phyloP scores from a whole-genome alignment of 2,797 vertebrate genomes.

The Chrosomus eos region DNA sequence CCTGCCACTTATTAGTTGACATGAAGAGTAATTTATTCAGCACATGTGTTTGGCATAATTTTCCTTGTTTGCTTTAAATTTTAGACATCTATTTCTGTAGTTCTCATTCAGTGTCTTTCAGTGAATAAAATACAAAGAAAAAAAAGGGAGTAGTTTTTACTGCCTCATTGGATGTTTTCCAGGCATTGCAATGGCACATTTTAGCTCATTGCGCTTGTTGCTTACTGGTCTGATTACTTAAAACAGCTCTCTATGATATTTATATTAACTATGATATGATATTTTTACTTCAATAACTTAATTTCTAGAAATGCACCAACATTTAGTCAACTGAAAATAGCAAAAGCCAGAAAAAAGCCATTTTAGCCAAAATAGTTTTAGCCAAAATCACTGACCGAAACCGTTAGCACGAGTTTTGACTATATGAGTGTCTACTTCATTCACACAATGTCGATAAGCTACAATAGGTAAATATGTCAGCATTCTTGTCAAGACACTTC shows the following conservation, averaged over 20 bases:
- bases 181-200: neutral
- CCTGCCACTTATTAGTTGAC: too few relatives aligned
- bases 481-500: neutral
- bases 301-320: neutral
- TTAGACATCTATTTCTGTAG: too few relatives aligned
- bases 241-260: neutral
- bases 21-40: too few relatives aligned
- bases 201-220: neutral
- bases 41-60: too few relatives aligned
- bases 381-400: neutral
- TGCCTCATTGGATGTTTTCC: neutral
- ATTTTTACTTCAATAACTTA: neutral
- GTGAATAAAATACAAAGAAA: too few relatives aligned
- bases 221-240: neutral
- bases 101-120: too few relatives aligned
- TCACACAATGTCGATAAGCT: neutral
- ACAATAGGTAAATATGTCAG: neutral
- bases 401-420: neutral
- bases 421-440: neutral
- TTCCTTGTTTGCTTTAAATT: too few relatives aligned
- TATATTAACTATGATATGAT: too few relatives aligned
- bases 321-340: neutral
- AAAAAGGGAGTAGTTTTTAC: neutral
- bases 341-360: too few relatives aligned
- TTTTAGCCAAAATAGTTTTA: neutral